phyloP scores from a whole-genome alignment of 2,888 invertebrate genomes.

The Agonopterix alstromeriana region DNA sequence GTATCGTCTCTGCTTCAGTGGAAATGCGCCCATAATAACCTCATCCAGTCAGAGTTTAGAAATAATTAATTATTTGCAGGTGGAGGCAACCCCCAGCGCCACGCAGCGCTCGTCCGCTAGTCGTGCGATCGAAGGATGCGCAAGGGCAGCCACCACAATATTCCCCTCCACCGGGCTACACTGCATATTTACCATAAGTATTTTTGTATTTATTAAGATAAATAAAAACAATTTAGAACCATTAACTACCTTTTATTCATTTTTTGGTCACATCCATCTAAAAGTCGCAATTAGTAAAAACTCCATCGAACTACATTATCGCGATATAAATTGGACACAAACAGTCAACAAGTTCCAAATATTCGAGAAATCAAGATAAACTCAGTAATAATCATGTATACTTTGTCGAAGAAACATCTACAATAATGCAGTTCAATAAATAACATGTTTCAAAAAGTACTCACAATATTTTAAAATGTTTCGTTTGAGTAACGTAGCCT shows the following conservation, averaged over 20 bases:
- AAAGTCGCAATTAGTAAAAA: slow-evolving; percentile 35
- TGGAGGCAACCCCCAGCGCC: slow-evolving; percentile 53
- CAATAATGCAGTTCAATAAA: slow-evolving; percentile 56
- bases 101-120: slow-evolving; percentile 30
- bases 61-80: slow-evolving; percentile 30
- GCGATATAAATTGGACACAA: slow-evolving; percentile 37
- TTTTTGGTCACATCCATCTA: slow-evolving; percentile 47
- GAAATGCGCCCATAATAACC: no score
- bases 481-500: slow-evolving; percentile 3
- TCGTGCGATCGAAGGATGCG: slow-evolving; percentile 39
- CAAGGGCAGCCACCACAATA: slow-evolving; percentile 46
- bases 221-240: slow-evolving; percentile 8
- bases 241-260: slow-evolving; percentile 27
- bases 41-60: background rate
- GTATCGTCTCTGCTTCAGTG: no score
- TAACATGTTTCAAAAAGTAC: slow-evolving; percentile 40
- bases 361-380: slow-evolving; percentile 43
- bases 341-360: slow-evolving; percentile 52
- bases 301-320: slow-evolving; percentile 50
- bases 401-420: slow-evolving; percentile 30
- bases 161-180: slow-evolving; percentile 60
- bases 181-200: slow-evolving; percentile 51
- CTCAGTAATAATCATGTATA: slow-evolving; percentile 24
- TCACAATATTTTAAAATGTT: slow-evolving; percentile 24
- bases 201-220: background rate